Conservation (phyloP, 2,113 vertebrate species). For the Aramus guarauna region DNA sequence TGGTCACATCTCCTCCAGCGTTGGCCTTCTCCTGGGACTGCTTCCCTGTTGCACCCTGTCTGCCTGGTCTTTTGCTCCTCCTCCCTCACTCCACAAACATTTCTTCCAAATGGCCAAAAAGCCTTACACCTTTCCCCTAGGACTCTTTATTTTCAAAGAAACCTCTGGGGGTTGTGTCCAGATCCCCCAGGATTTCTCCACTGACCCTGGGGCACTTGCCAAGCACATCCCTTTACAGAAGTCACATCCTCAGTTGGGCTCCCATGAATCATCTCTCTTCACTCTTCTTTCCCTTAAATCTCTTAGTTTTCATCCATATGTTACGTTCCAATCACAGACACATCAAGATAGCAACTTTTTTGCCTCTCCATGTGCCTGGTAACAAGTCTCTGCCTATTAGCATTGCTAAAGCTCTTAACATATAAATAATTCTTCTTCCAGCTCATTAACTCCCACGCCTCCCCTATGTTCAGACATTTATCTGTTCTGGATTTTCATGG, state of each 20-base stretch:
- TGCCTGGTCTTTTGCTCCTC: not conserved
- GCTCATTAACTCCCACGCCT: conserved; percentile 48
- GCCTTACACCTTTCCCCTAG: not conserved
- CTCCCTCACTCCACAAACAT: not conserved
- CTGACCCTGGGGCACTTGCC: not conserved
- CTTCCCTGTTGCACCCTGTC: not conserved
- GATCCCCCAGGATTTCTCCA: not conserved
- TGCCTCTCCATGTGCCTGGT: not conserved
- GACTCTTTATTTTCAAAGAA: not conserved
- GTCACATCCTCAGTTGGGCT: not conserved
- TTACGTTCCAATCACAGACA: not conserved
- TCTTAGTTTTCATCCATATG: not conserved
- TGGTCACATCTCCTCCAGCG: not conserved
- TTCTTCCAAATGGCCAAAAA: not conserved
- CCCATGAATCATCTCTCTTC: not conserved
- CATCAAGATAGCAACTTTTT: not conserved
- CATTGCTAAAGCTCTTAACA: conserved; percentile 18
- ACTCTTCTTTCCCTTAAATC: not conserved
- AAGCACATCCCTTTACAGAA: not conserved
- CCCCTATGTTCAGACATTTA: conserved; percentile 43
- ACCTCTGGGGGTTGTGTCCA: not conserved
- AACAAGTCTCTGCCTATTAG: conserved; percentile 45
- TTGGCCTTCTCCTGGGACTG: not conserved
- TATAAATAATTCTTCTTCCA: conserved; percentile 51
- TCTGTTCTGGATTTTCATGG: conserved; percentile 27